Evolutionary conservation across 2,113 vertebrate species (phyloP).

Genomic region (Tachysurus fulvidraco): DNA sequence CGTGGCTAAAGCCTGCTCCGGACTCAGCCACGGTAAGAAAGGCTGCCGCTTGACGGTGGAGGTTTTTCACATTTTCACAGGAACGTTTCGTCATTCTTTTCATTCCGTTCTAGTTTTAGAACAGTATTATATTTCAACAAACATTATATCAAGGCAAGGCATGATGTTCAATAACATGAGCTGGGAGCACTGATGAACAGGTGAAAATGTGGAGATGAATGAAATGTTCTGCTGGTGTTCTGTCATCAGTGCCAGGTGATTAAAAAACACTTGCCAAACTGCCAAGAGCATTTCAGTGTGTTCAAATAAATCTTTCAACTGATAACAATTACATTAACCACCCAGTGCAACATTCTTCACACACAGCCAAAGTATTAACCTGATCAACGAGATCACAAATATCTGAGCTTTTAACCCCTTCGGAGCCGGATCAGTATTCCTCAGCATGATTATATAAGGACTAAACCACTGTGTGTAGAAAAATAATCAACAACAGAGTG

Average conservation of each 20-base stretch:
- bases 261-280: slow-evolving; percentile 12
- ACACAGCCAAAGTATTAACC: slow-evolving; percentile 13
- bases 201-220: slow-evolving; percentile 5
- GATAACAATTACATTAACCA: slow-evolving; percentile 42
- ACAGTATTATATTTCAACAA: neutral
- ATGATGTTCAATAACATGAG: neutral
- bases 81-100: neutral
- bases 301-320: slow-evolving; percentile 34
- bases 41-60: neutral
- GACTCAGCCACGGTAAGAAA: neutral
- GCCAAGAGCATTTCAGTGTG: slow-evolving; percentile 12
- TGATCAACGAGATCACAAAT: neutral
- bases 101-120: neutral
- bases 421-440: neutral
- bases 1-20: neutral
- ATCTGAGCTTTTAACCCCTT: neutral
- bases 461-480: neutral
- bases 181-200: slow-evolving; percentile 10
- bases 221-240: neutral
- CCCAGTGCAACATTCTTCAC: slow-evolving; percentile 24
- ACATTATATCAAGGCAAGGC: neutral
- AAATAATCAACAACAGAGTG: neutral
- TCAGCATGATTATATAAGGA: neutral
- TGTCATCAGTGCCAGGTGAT: slow-evolving; percentile 18
- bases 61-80: neutral